Evolutionary conservation across 2,113 vertebrate species (phyloP), one percentile per base, ranked within the genome.

Genomic region (Spilogale gracilis): DNA sequence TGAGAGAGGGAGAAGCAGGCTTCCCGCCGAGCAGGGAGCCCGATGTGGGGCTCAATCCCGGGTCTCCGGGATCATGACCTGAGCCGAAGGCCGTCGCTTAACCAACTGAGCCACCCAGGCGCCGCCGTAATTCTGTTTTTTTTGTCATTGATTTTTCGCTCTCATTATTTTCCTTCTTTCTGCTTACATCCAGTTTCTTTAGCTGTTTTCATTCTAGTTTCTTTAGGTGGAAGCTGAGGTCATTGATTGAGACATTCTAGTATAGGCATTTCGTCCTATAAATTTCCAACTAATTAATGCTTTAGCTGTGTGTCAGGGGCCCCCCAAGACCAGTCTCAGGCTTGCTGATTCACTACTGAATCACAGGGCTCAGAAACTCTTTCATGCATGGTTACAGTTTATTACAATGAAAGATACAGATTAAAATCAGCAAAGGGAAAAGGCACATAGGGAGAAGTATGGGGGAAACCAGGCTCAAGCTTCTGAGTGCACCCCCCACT

Each of bases 191-290:
- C 9, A 17, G 17, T 60, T 85, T 91, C 88, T 91, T 85, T 69
- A 91, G 61, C 54, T 91, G 32, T 61, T 79, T 45, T 95, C 78
- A 38, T 67, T 91, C 38, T 85, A 79, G 60, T 91, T 95, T 85
- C n/a, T 86, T 91, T 85, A 85, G 88, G 21, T 91, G 11, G 50
- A 85, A 69, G 50, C 69, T 78, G 38, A 67, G 38, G 23, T 95
- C 27, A 85, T 43, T 79, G 58, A 54, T 95, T 95, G 63, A 89
- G 69, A 85, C 60, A 38, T 69, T 95, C 82, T 79, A 56, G 58
- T 78, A 30, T n/a, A 69, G 50, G n/a, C 61, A 54, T 45, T 65
- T n/a, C 27, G 9, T 79, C 30, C 52, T 69, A 50, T 88, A 80
- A 69, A 79, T 80, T 80, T 58, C 61, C n/a, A 94, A 60, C 61